Evolutionary conservation across 2,113 vertebrate genomes (phyloP), one percentile per base, ranked within the genome.

Genomic region (Phasianus colchicus): DNA sequence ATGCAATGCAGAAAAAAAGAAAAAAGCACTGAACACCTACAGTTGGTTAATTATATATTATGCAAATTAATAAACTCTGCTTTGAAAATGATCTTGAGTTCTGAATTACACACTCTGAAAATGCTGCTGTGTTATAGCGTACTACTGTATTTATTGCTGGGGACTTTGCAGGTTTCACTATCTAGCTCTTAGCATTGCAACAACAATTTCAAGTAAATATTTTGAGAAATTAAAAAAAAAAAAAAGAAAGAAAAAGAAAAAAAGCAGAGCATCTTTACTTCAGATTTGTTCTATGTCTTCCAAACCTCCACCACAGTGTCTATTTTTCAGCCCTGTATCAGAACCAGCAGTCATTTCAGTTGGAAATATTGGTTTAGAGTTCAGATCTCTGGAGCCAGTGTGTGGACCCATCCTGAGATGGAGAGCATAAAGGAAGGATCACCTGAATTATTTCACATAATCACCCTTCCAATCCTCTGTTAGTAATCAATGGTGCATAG

Each of bases 291-390:
- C 40, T 8, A 40, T 6, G 4, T 58, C 15, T 27, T 80, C 57
- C 40, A 25, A 45, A 9, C 1, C 30, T 55, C 20, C 4, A 5
- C 43, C 48, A 14, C 0, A 0, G 17, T 43, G 6, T 16, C 29
- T 66, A 11, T 15, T 63, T 30, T 86, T 34, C 50, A n/a, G 11
- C 6, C 65, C 2, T 2, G 1, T 52, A 19, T 86, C 22, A 57
- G 55, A 83, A 48, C 3, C 4, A 2, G 1, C 0, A 4, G 19
- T 6, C 8, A 6, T n/a, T 57, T 85, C 29, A 19, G 15, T 40
- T n/a, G 50, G 13, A 10, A 25, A 10, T 1, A 3, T 3, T 70
- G 34, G 24, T 14, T 60, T 76, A 66, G 12, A 6, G 66, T 60
- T 55, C 17, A 43, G 10, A 19, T 9, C 20, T 42, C 52, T 72